Evolutionary conservation across 53 echinoderm and acorn worm genomes (phyloP).

Genomic region (Echinometra lucunter): DNA sequence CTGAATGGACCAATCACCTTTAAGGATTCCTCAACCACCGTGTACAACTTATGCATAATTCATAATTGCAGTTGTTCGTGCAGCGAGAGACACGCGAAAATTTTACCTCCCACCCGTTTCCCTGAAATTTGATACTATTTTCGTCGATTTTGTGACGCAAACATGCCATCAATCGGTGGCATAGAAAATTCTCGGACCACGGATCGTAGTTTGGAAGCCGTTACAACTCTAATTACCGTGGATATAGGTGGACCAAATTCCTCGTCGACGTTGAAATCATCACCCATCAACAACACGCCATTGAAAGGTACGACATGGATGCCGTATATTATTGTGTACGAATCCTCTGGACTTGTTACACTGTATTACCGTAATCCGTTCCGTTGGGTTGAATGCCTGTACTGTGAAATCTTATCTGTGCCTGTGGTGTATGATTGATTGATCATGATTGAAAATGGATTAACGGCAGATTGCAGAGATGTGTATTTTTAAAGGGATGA

Average conservation of each 20-base stretch:
- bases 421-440: too few relatives aligned
- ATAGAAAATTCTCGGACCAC: constrained; percentile 5
- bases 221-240: constrained; percentile 20
- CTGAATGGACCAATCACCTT: not conserved
- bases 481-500: too few relatives aligned
- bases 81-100: not conserved
- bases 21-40: not conserved
- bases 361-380: too few relatives aligned
- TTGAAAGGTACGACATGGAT: not conserved
- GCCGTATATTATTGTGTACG: not conserved
- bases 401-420: too few relatives aligned
- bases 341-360: too few relatives aligned
- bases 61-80: not conserved
- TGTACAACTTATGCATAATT: constrained; percentile 35
- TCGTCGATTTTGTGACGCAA: not conserved
- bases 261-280: constrained; percentile 13
- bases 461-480: too few relatives aligned
- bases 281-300: not conserved
- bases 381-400: too few relatives aligned
- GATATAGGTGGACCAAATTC: constrained; percentile 27
- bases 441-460: too few relatives aligned
- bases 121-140: constrained; percentile 38
- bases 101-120: not conserved
- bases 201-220: constrained; percentile 35
- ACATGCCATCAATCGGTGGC: constrained; percentile 56